Evolutionary conservation across 2,113 vertebrate species (phyloP).

Genomic region (Lepisosteus oculatus): DNA sequence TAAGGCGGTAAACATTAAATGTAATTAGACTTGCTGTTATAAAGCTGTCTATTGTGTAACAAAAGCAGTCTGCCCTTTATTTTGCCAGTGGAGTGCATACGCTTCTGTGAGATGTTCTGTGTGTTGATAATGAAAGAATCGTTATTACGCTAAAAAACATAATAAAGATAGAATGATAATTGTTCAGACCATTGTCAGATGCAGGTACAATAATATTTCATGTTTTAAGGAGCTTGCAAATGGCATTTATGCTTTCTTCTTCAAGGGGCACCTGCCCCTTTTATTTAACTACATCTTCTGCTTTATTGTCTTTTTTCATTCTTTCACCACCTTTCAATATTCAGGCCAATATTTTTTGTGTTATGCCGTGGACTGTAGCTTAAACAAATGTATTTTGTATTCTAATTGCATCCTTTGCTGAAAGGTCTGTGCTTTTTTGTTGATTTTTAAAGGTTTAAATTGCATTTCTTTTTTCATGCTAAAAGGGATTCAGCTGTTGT

Average conservation of each 20-base stretch:
- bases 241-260: no score
- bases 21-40: neutral
- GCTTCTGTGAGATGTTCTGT: neutral
- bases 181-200: no score
- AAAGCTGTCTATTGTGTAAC: neutral
- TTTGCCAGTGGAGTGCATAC: neutral
- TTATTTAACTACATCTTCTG: neutral
- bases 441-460: neutral
- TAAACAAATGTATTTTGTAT: neutral
- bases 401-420: neutral
- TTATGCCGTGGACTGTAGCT: neutral
- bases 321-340: neutral
- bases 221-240: no score
- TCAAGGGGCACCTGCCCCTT: neutral
- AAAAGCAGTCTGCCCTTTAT: neutral
- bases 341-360: neutral
- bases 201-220: no score
- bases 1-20: conserved; percentile 1
- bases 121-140: no score
- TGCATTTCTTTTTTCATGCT: neutral
- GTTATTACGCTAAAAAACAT: no score
- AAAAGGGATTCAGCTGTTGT: neutral
- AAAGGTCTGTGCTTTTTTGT: neutral
- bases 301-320: neutral
- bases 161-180: no score